Evolutionary conservation across 2,888 invertebrate genomes (phyloP), one percentile per base, ranked within the genome.

Genomic region (Diachrysia chrysitis): DNA sequence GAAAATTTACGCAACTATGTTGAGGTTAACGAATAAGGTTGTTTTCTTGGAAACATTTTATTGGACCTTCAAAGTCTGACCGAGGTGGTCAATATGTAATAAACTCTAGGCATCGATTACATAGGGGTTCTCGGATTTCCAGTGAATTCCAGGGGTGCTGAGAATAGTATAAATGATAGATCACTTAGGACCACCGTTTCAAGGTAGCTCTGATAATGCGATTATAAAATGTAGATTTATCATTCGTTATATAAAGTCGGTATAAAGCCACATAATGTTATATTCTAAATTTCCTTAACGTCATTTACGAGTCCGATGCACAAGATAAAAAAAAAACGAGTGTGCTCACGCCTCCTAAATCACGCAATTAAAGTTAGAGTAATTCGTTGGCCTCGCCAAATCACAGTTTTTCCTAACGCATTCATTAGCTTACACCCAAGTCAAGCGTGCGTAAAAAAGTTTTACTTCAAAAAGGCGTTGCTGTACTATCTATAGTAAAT

Each of bases 231-330:
- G n/a, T 14, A n/a, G 42, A n/a, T 42, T 6, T n/a, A 16, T n/a
- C n/a, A 6, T 5, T n/a, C n/a, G 16, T 16, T n/a, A 5, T 42
- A 42, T 42, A n/a, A n/a, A n/a, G 16, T 42, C 42, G 42, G n/a
- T 42, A n/a, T 42, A 42, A 42, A 42, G 42, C 42, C 42, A n/a
- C 42, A 42, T 42, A 42, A 42, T 16, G 42, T 42, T 42, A n/a
- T 16, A 42, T 42, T 42, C 42, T n/a, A 42, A 42, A 42, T 14
- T 14, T 42, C 42, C n/a, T n/a, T n/a, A 42, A n/a, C 42, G 42
- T 42, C n/a, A 6, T n/a, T 3, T 1, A n/a, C 42, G 42, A 42
- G 42, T 14, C 16, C 37, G 37, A 37, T 37, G 14, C 37, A n/a
- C n/a, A n/a, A n/a, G n/a, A n/a, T n/a, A n/a, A n/a, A n/a, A n/a